Conservation (phyloP, 2,797 vertebrate species). For the Poeciliopsis paucimaculata region DNA sequence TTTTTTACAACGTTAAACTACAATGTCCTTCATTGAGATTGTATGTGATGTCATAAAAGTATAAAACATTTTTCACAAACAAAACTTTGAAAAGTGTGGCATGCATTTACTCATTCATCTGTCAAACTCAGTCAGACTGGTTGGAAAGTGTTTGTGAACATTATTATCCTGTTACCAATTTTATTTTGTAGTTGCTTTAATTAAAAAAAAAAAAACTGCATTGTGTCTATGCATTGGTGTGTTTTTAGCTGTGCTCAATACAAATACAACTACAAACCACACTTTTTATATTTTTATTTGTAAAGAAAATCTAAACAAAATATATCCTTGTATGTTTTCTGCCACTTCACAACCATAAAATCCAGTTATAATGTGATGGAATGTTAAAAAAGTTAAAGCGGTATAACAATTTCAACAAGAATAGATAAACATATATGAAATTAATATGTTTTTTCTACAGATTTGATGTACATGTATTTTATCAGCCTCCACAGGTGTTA, state of each 20-base stretch:
- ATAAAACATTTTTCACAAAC: background rate
- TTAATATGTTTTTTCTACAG: background rate
- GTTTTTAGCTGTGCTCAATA: background rate
- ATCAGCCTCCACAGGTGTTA: background rate
- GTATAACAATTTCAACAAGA: background rate
- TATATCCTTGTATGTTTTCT: background rate
- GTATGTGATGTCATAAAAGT: background rate
- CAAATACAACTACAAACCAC: background rate
- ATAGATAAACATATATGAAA: background rate
- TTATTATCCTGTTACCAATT: background rate
- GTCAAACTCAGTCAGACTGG: background rate
- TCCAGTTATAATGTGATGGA: background rate
- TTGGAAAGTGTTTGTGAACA: background rate
- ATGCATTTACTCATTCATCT: background rate
- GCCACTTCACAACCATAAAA: background rate
- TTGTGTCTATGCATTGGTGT: background rate
- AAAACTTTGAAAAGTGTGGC: background rate
- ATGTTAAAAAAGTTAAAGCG: background rate
- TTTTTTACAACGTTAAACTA: background rate
- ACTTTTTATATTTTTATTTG: background rate
- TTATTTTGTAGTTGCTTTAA: background rate
- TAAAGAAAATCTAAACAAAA: background rate
- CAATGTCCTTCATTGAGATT: background rate
- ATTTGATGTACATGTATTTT: background rate
- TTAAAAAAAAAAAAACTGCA: background rate